These are phyloP conservation scores for Liodrosophila aerea DNA, from an alignment of 2,888 invertebrate species.

Conservation along the genomic window DNA sequence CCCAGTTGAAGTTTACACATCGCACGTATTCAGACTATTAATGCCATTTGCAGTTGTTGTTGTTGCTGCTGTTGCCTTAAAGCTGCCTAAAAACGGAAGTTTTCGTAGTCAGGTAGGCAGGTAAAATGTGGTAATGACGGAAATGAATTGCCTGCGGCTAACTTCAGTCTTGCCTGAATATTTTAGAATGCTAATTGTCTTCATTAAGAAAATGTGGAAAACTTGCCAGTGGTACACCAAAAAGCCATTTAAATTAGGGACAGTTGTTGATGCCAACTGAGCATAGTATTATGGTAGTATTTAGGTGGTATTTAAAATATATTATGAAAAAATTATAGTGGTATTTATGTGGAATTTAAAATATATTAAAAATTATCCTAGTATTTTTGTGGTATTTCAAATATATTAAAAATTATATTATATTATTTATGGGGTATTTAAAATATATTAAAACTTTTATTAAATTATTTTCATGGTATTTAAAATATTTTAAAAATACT, in stretches of 20 bases:
- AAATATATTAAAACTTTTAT: too few species aligned
- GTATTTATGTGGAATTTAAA: too few species aligned
- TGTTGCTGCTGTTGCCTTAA: conserved; percentile 18
- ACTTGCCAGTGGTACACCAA: conserved; percentile 23
- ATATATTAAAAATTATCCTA: too few species aligned
- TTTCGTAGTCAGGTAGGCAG: conserved; percentile 54
- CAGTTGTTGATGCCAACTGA: neutral
- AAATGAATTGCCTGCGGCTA: conserved; percentile 67
- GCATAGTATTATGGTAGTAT: too few species aligned
- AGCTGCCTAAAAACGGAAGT: conserved; percentile 61
- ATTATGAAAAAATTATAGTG: too few species aligned
- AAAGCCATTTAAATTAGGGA: conserved; percentile 29
- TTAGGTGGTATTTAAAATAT: too few species aligned
- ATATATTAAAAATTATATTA: too few species aligned
- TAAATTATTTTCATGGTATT: too few species aligned
- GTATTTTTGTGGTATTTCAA: too few species aligned
- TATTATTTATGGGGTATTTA: too few species aligned
- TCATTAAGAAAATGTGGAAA: conserved; percentile 44
- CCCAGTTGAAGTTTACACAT: conserved; percentile 41
- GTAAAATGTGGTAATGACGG: conserved; percentile 54
- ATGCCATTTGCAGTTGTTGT: conserved; percentile 58
- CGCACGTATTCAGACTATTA: conserved; percentile 72
- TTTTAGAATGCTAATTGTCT: conserved; percentile 57
- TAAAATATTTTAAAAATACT: too few species aligned
- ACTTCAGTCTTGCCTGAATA: conserved; percentile 49